Conservation (phyloP, 2,888 invertebrate genomes). For the Lysandra bellargus region DNA sequence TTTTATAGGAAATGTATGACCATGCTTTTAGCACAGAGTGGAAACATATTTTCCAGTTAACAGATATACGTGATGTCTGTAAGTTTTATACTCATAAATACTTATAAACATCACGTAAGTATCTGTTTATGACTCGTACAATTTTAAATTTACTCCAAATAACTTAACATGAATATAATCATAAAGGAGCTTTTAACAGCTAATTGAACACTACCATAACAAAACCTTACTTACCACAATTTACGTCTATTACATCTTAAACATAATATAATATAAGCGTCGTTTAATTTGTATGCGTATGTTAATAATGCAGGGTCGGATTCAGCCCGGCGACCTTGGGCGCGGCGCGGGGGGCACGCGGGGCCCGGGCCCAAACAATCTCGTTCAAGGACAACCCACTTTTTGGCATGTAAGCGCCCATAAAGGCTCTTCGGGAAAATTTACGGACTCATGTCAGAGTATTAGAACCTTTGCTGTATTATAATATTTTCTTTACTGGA, state of each 20-base stretch:
- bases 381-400: constrained; percentile 16
- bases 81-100: too few relatives aligned
- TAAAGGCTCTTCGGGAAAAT: constrained; percentile 6
- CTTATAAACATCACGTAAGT: too few relatives aligned
- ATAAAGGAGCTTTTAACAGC: background rate
- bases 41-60: too few relatives aligned
- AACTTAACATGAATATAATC: background rate
- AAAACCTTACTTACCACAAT: background rate
- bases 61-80: too few relatives aligned
- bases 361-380: background rate
- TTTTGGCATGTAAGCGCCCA: constrained; percentile 12
- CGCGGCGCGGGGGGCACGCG: background rate
- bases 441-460: constrained; percentile 3
- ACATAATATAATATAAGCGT: background rate
- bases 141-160: too few relatives aligned
- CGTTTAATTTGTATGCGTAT: constrained; percentile 18
- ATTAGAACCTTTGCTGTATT: background rate
- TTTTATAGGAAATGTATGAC: background rate
- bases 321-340: constrained; percentile 10
- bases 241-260: background rate
- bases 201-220: background rate
- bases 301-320: constrained; percentile 11
- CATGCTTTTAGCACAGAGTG: too few relatives aligned
- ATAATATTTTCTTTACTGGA: background rate
- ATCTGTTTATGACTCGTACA: too few relatives aligned